Evolutionary conservation across 2,797 vertebrate species (phyloP).

Genomic region (Novumbra hubbsi): DNA sequence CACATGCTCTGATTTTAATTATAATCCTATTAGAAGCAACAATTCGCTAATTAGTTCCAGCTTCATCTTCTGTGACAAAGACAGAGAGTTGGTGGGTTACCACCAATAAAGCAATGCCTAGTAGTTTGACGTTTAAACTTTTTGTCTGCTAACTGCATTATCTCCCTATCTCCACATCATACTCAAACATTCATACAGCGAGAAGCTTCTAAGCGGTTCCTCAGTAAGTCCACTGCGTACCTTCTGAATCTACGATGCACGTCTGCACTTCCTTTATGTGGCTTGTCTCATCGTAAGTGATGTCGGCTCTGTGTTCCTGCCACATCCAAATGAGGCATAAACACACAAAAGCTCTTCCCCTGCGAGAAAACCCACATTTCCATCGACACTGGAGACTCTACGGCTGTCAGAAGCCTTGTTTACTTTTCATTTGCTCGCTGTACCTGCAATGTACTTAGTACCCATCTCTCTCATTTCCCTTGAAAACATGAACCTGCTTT

Average conservation of each 20-base stretch:
- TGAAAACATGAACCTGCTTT: not conserved
- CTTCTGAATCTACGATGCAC: conserved; percentile 43
- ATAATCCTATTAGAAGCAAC: conserved; percentile 59
- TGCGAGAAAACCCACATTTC: conserved; percentile 51
- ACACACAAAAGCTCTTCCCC: conserved; percentile 24
- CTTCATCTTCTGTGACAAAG: not conserved
- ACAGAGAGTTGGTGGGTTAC: conserved; percentile 3
- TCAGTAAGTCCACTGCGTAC: conserved; percentile 31
- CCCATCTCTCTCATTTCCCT: conserved; percentile 11
- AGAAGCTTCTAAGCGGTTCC: conserved; percentile 64
- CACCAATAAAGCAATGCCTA: conserved; percentile 25
- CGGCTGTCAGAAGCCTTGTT: conserved; percentile 67
- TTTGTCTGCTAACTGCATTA: conserved; percentile 39
- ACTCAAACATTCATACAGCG: conserved; percentile 15
- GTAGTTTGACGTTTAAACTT: conserved; percentile 45
- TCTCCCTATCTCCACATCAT: conserved; percentile 15
- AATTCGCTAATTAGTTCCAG: conserved; percentile 43
- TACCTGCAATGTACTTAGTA: conserved; percentile 48
- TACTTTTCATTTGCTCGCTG: conserved; percentile 62
- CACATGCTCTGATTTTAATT: conserved; percentile 57
- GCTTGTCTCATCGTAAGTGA: conserved; percentile 55
- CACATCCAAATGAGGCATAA: not conserved
- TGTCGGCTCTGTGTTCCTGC: conserved; percentile 42
- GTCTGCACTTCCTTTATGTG: conserved; percentile 58
- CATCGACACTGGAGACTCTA: conserved; percentile 56